Evolutionary conservation across 53 echinoderm and acorn worm genomes (phyloP).

Genomic region (Holothuria leucospilota): DNA sequence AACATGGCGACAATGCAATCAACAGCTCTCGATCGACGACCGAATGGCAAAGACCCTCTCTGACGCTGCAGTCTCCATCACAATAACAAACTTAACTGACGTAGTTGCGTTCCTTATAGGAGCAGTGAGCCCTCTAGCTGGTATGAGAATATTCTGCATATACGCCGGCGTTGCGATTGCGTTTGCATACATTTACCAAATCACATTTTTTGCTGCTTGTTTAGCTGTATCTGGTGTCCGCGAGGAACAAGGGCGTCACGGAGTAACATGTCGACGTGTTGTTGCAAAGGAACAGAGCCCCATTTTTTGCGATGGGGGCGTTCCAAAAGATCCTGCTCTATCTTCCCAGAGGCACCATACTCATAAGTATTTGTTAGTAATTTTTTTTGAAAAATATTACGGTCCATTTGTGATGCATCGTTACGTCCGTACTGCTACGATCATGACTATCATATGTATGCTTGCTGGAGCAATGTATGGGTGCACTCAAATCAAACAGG

Average conservation of each 20-base stretch:
- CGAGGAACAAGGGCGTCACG: constrained; percentile 60
- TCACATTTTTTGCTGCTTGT: constrained; percentile 72
- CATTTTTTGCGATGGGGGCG: constrained; percentile 69
- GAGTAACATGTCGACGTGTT: constrained; percentile 56
- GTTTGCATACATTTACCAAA: constrained; percentile 69
- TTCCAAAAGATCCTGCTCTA: not conserved
- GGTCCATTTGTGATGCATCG: constrained; percentile 79
- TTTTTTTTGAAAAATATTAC: constrained; percentile 82
- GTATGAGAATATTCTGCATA: constrained; percentile 80
- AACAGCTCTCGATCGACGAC: constrained; percentile 73
- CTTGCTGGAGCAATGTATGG: constrained; percentile 79
- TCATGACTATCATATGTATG: constrained; percentile 60
- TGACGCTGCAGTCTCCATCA: constrained; percentile 90
- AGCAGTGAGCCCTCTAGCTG: constrained; percentile 74
- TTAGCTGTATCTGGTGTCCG: constrained; percentile 64
- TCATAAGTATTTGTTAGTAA: constrained; percentile 73
- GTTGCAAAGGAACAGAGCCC: constrained; percentile 50
- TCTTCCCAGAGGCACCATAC: not conserved
- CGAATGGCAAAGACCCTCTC: constrained; percentile 85
- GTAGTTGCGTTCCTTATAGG: constrained; percentile 87
- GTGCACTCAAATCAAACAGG: constrained; percentile 79
- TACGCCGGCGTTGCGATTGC: constrained; percentile 66
- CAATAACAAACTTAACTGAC: constrained; percentile 90
- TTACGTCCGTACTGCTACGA: constrained; percentile 60
- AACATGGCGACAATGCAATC: constrained; percentile 80